Evolutionary conservation across 2,113 vertebrate genomes (phyloP), one percentile per base, ranked within the genome.

Genomic region (Chlorodrepanis virens): DNA sequence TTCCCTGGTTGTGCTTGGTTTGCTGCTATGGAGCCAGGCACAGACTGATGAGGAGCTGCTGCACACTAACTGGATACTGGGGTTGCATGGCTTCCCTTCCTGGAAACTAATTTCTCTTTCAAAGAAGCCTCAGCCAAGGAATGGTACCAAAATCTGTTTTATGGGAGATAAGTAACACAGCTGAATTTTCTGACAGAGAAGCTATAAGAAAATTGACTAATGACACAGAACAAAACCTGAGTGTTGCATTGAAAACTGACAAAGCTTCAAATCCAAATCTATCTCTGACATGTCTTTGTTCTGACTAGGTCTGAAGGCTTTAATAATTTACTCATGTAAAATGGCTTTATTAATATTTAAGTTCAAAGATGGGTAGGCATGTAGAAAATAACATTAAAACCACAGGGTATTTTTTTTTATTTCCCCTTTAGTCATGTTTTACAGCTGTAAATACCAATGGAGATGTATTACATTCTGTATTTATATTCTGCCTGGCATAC

Each of bases 261-360:
- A 94, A 87, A 88, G 64, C 85, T 90, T 92, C 68, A 96, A 96
- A 96, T 96, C 88, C 90, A 90, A 91, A 90, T 68, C 59, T 70
- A 1, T 2, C 59, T 92, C 54, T 93, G 88, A 88, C 64, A 68
- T 11, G 16, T 56, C 71, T 89, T 93, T 83, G 69, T 81, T 93
- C 83, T 92, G 79, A 75, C 44, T 88, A 39, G 31, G 28, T 94
- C 79, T 95, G 76, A 86, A 86, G 7, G 49, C 39, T 93, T 96
- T 68, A 95, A 96, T 93, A 95, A 95, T 92, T 96, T 71, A 93
- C 37, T 56, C 18, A 49, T 56, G 47, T 88, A 89, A 92, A 93
- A 80, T 93, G 71, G 11, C 56, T 81, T 86, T 83, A 92, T 90
- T 90, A 93, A 96, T 84, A 93, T 90, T 93, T 81, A 94, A 92